Conservation (phyloP, 2,797 vertebrate species). For the Bryconaethiops microstoma region DNA sequence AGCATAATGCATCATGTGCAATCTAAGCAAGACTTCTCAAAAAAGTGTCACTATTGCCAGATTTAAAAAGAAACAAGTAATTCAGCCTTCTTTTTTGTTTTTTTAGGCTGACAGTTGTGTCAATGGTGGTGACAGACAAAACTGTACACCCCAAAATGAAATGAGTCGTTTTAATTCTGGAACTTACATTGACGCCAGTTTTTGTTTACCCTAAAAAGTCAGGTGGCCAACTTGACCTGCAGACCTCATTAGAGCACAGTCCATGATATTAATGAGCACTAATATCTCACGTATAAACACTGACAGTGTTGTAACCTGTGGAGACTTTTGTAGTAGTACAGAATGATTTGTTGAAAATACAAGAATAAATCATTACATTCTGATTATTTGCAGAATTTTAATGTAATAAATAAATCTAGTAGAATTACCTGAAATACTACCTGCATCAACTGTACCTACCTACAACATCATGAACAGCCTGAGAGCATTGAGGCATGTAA, state of each 20-base stretch:
- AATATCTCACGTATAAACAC: not conserved
- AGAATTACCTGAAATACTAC: not conserved
- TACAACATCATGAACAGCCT: no score
- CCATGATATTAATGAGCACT: not conserved
- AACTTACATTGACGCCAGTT: no score
- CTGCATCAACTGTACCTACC: not conserved
- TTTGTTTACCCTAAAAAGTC: no score
- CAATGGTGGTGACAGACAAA: not conserved
- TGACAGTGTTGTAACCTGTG: not conserved
- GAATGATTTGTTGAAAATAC: not conserved
- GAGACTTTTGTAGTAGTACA: not conserved
- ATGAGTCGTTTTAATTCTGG: no score
- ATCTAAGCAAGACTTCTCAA: conserved; percentile 38
- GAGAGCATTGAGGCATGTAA: no score
- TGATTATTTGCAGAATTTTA: no score
- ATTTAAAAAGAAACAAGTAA: not conserved
- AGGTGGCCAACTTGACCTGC: no score
- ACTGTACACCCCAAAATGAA: not conserved
- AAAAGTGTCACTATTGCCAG: conserved; percentile 32
- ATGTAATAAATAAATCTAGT: not conserved
- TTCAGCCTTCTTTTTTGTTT: no score
- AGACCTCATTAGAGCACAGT: no score
- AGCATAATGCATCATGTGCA: conserved; percentile 14
- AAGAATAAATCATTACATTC: not conserved
- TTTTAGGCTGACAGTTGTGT: not conserved